Evolutionary conservation across 2,113 vertebrate genomes (phyloP), one percentile per base, ranked within the genome.

Genomic region (Oophaga pumilio): DNA sequence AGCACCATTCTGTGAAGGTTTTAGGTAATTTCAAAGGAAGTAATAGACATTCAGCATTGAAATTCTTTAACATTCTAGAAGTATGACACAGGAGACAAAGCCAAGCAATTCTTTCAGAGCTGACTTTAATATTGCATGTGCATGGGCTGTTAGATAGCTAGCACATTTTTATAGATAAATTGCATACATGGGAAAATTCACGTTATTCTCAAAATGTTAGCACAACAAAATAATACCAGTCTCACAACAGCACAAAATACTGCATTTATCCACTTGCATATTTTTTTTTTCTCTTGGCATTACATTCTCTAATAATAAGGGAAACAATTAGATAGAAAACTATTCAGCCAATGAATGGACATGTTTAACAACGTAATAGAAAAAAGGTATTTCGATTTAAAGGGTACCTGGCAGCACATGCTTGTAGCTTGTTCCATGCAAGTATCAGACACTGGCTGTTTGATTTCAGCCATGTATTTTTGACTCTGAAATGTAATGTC

Each of bases 11-110:
- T 50, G 71, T 50, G 71, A 74, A 74, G 33, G 33, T 50, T 74
- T 74, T 74, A 74, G 71, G 71, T 74, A 17, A 74, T 74, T 74
- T 74, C 43, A 74, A 74, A 74, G 43, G 50, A 49, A 74, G 69
- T 7, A 73, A 73, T 73, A 43, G 28, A 73, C 69, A 73, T 73
- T 73, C 33, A 43, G 33, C 43, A 50, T 50, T 18, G 71, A 74
- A 74, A 50, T 74, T 22, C 1, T 18, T 50, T 50, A 74, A 74
- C 71, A 22, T 74, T 22, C 14, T 18, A 49, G 43, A 18, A 50
- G 43, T 50, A 50, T 50, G 9, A 49, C 9, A 18, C 33, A 74
- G 20, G 15, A 73, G 20, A 33, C 69, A 74, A 20, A 49, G 71
- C 49, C 71, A 74, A 49, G 33, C 71, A 49, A 49, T 74, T 74